Evolutionary conservation across 2,113 vertebrate genomes (phyloP).

Genomic region (Polypterus bichir): DNA sequence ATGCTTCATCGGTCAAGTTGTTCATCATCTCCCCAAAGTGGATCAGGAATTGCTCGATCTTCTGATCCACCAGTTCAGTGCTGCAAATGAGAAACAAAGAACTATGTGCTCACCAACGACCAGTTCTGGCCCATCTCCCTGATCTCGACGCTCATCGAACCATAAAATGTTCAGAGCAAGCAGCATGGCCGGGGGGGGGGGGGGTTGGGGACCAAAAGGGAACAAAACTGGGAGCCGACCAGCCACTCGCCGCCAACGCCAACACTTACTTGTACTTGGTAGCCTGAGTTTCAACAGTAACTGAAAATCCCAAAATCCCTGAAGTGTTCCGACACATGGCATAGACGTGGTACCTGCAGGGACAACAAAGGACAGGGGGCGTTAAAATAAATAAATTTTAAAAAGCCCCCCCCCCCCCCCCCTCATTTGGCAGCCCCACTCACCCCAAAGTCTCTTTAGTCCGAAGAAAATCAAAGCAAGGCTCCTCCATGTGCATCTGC

Average conservation of each 20-base stretch:
- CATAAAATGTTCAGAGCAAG: too few species aligned
- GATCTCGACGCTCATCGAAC: not conserved
- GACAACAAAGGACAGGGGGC: not conserved
- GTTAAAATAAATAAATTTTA: not conserved
- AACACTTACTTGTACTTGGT: slow-evolving; percentile 76
- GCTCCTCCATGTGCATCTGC: slow-evolving; percentile 98
- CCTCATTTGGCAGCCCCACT: slow-evolving; percentile 25
- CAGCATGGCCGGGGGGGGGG: too few species aligned
- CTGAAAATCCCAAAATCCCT: slow-evolving; percentile 84
- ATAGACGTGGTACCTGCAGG: slow-evolving; percentile 81
- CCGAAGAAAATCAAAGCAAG: slow-evolving; percentile 90
- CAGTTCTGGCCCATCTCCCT: not conserved
- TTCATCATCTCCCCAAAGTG: slow-evolving; percentile 70
- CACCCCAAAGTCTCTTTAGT: slow-evolving; percentile 94
- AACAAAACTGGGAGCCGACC: too few species aligned
- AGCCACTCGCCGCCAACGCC: too few species aligned
- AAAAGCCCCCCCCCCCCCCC: not conserved
- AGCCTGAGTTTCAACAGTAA: slow-evolving; percentile 90
- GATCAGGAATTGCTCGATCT: slow-evolving; percentile 84
- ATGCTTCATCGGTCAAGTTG: slow-evolving; percentile 72
- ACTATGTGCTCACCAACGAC: not conserved
- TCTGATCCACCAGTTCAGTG: slow-evolving; percentile 77
- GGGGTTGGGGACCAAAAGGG: too few species aligned
- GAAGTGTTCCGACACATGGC: slow-evolving; percentile 88
- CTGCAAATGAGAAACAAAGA: slow-evolving; percentile 41